Evolutionary conservation across 2,113 vertebrate genomes (phyloP).

Genomic region (Amazona guildingii): DNA sequence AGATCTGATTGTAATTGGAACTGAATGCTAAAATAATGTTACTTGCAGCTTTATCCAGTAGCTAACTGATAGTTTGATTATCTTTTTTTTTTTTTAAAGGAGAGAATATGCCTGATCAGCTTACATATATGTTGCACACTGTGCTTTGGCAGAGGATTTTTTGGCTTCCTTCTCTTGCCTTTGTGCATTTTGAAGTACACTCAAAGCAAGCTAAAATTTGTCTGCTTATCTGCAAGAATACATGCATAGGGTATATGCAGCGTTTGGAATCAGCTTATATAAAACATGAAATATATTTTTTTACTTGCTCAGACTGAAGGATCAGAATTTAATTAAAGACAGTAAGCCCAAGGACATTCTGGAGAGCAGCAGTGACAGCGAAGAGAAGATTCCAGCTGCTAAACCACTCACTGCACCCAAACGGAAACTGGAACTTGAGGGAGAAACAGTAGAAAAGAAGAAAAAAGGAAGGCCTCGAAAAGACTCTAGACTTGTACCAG

Average conservation of each 20-base stretch:
- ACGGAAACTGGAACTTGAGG: slow-evolving; percentile 88
- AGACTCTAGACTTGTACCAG: slow-evolving; percentile 84
- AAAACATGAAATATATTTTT: neutral
- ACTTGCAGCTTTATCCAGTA: neutral
- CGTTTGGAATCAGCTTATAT: neutral
- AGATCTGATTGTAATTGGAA: neutral
- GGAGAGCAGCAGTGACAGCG: slow-evolving; percentile 95
- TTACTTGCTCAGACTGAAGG: slow-evolving; percentile 79
- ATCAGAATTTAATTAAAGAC: slow-evolving; percentile 82
- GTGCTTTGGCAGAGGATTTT: neutral
- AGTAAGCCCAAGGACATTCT: slow-evolving; percentile 80
- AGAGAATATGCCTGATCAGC: neutral
- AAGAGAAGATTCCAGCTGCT: slow-evolving; percentile 86
- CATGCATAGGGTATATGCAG: neutral
- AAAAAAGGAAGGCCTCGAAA: slow-evolving; percentile 95
- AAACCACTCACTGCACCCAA: slow-evolving; percentile 85
- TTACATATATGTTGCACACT: neutral
- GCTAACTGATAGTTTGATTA: neutral
- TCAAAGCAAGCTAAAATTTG: neutral
- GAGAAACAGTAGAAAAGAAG: slow-evolving; percentile 91
- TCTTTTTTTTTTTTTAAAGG: neutral
- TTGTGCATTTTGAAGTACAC: neutral
- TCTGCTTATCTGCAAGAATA: neutral
- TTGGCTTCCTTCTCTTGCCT: neutral
- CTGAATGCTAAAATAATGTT: neutral